Base-by-base conservation (phyloP, 2,888 invertebrate genomes). In the Lasius fuliginosus region DNA sequence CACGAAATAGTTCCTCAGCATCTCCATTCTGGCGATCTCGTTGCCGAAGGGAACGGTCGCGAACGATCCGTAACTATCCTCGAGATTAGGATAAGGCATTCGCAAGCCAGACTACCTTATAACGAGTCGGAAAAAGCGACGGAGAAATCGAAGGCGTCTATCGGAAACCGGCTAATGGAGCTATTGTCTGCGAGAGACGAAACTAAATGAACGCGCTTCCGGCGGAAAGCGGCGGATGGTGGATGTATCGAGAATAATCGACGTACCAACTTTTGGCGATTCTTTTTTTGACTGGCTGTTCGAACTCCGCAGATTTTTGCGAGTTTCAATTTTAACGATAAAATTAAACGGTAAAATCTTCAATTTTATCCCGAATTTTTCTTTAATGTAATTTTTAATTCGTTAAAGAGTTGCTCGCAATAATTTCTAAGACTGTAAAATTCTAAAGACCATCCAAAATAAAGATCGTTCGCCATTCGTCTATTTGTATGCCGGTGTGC, bases 121-220 rank as follows among this genome's bases (percentile, higher is more conserved):
- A 81, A 79, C 77, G 58, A 40, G 36, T 30, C 30, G 79, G 46
- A 76, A 64, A 46, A 49, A 73, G 30, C 60, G 36, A 62, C 12
- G 60, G 75, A 73, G 65, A 73, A 56, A 74, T 65, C 69, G 77
- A 75, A 65, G 69, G 18, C 49, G 23, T 62, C 62, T 40, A 69
- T 82, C 88, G 90, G 89, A 89, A 87, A 88, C 86, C 49, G 82
- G 82, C 76, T 92, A 92, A 93, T 92, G 92, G 93, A 90, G 77
- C 84, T 84, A 92, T 93, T 93, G 93, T 93, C 88, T 86, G 81
- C 69, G 89, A 83, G 90, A 85, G 85, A 83, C 88, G 86, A 85
- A 85, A 84, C 84, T 89, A 90, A 92, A 92, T 92, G 92, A 89
- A 90, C 86, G 85, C 68, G 87, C 49, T 87, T 90, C 89, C 89